A percentile compares a stretch with the other conserved stretches of the same genome.
Evolutionary conservation across 2,888 invertebrate species (phyloP).

Genomic region (Drosophila nigricruria): DNA sequence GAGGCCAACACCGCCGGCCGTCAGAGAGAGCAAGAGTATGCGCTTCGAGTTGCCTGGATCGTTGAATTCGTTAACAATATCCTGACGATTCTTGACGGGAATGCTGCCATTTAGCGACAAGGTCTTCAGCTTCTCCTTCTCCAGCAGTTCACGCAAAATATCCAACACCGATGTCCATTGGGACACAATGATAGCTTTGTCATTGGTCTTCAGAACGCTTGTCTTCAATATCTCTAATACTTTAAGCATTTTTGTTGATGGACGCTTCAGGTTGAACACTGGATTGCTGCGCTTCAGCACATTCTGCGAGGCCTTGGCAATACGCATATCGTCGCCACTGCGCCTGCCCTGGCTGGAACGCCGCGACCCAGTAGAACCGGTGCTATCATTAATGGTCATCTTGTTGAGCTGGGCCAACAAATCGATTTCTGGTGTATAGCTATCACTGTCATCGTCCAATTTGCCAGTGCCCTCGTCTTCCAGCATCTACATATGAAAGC

Average conservation of each 20-base stretch:
- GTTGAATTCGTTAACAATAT: conserved; percentile 91
- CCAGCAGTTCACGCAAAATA: conserved; percentile 89
- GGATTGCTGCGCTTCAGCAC: conserved; percentile 90
- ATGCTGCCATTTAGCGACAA: conserved; percentile 92
- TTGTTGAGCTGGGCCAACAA: conserved; percentile 88
- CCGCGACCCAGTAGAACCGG: conserved; percentile 14
- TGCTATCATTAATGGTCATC: conserved; percentile 86
- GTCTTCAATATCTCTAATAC: conserved; percentile 87
- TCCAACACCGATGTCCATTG: conserved; percentile 95
- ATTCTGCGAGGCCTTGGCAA: conserved; percentile 87
- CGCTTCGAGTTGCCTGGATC: conserved; percentile 86
- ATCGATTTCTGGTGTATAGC: conserved; percentile 86
- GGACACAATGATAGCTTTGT: conserved; percentile 94
- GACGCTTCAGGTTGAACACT: conserved; percentile 87
- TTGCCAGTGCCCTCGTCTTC: conserved; percentile 84
- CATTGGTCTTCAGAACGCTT: conserved; percentile 86
- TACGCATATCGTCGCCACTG: conserved; percentile 80
- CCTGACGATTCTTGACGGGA: conserved; percentile 89
- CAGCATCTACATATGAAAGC: conserved; percentile 85
- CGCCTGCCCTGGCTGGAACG: conserved; percentile 26
- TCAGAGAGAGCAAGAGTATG: conserved; percentile 93
- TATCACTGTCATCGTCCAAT: conserved; percentile 79
- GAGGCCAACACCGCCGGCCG: conserved; percentile 97
- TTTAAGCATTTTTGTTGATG: conserved; percentile 89
- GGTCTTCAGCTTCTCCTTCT: conserved; percentile 86